Evolutionary conservation across 2,113 vertebrate species (phyloP).

Genomic region (Urocynchramus pylzowi): DNA sequence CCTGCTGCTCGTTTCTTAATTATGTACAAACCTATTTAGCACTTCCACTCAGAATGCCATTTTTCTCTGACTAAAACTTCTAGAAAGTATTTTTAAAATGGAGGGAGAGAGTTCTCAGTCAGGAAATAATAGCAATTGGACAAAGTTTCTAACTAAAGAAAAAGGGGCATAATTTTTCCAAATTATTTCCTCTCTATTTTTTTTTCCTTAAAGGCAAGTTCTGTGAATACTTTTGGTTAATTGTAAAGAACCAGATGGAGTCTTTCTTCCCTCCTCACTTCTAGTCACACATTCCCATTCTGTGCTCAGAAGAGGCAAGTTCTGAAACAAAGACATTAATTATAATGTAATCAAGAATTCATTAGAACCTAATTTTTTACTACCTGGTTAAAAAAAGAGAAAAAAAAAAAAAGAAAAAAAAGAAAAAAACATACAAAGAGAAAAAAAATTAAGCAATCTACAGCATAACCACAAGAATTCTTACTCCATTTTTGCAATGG

Average conservation of each 20-base stretch:
- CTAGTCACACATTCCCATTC: background rate
- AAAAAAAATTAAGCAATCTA: background rate
- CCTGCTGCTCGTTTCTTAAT: conserved; percentile 46
- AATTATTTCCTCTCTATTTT: background rate
- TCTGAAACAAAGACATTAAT: background rate
- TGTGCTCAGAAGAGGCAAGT: background rate
- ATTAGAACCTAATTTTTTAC: background rate
- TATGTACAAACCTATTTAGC: conserved; percentile 25
- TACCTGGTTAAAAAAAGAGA: background rate
- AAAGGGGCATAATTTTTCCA: background rate
- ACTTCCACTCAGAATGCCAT: background rate
- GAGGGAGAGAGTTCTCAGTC: background rate
- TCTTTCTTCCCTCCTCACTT: background rate
- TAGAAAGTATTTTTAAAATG: background rate
- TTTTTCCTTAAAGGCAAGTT: background rate
- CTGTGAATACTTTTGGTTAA: background rate
- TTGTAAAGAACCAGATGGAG: background rate
- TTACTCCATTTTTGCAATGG: background rate
- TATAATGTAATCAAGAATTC: background rate
- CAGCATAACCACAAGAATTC: background rate
- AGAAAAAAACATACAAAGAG: accelerated
- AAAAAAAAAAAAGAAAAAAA: too few relatives aligned
- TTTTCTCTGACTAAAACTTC: background rate
- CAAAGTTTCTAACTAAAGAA: background rate
- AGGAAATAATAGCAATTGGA: background rate